Evolutionary conservation across 2,113 vertebrate genomes (phyloP).

Genomic region (Rhinoderma darwinii): DNA sequence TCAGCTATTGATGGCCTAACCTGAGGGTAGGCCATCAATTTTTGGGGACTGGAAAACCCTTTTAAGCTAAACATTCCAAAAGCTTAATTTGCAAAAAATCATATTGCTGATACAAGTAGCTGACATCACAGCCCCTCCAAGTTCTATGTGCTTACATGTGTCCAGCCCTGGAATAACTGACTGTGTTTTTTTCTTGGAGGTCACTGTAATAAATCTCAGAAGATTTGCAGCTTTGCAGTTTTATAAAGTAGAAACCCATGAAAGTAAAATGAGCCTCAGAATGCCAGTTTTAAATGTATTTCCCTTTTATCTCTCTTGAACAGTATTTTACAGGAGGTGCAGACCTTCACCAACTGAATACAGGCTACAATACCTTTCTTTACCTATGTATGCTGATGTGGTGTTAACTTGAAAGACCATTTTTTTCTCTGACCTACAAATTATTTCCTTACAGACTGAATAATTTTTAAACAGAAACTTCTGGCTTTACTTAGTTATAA

Average conservation of each 20-base stretch:
- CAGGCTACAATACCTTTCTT: neutral
- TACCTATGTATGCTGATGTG: conserved; percentile 9
- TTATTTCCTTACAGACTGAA: conserved; percentile 3
- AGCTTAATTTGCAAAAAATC: neutral
- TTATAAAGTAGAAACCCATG: conserved; percentile 46
- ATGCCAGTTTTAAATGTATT: conserved; percentile 45
- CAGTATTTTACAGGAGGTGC: conserved; percentile 36
- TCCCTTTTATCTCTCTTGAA: conserved; percentile 43
- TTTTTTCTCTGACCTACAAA: conserved; percentile 28
- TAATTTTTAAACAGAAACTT: conserved; percentile 9
- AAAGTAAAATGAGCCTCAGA: conserved; percentile 53
- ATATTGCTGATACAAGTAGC: conserved; percentile 14
- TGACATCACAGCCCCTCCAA: conserved; percentile 1
- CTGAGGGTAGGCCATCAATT: too few species aligned
- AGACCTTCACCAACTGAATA: conserved; percentile 11
- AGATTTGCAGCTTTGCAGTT: conserved; percentile 50
- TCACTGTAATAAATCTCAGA: conserved; percentile 56
- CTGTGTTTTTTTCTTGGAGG: conserved; percentile 37
- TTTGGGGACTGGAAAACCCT: too few species aligned
- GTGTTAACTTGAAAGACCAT: conserved; percentile 27
- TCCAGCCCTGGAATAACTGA: conserved; percentile 42
- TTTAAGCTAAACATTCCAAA: conserved; percentile 15
- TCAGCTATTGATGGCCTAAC: too few species aligned
- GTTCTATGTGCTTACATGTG: conserved; percentile 22
- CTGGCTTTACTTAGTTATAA: conserved; percentile 17